Percentiles rank a stretch among this genome's conserved stretches.
These are phyloP conservation scores for Muntiacus muntjak DNA, from an alignment of 2,113 vertebrate genomes.

Conservation along the genomic window DNA sequence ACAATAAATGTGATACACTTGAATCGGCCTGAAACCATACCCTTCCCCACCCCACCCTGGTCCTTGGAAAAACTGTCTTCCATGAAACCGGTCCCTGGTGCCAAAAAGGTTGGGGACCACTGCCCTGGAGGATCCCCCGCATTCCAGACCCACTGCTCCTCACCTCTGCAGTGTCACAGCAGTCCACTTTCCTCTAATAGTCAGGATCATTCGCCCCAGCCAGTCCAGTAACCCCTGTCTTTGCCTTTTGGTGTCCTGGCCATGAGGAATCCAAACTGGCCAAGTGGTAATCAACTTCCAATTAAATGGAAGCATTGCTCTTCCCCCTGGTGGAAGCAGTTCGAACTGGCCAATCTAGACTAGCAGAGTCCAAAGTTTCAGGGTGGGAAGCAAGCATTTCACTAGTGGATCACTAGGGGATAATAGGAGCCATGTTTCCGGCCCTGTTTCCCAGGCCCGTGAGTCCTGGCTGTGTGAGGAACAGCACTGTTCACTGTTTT, in stretches of 20 bases:
- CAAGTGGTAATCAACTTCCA: neutral
- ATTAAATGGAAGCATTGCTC: neutral
- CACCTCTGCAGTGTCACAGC: neutral
- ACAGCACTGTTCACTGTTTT: neutral
- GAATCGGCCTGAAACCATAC: neutral
- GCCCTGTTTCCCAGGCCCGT: neutral
- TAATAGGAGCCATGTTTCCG: neutral
- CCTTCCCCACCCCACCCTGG: neutral
- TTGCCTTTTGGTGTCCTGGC: neutral
- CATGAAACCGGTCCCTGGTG: neutral
- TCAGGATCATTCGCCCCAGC: neutral
- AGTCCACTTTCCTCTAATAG: neutral
- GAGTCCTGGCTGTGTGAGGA: neutral
- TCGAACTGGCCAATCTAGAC: neutral
- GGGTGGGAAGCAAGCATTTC: neutral
- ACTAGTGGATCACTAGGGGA: neutral
- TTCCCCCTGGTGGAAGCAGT: neutral
- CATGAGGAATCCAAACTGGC: neutral
- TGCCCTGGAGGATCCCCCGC: neutral
- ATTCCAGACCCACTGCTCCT: neutral
- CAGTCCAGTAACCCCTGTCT: neutral
- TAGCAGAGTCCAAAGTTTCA: neutral
- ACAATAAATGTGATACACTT: neutral
- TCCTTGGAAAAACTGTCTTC: neutral
- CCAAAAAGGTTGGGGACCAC: neutral